Evolutionary conservation across 2,888 invertebrate species (phyloP).

Genomic region (Cheilosia variabilis): DNA sequence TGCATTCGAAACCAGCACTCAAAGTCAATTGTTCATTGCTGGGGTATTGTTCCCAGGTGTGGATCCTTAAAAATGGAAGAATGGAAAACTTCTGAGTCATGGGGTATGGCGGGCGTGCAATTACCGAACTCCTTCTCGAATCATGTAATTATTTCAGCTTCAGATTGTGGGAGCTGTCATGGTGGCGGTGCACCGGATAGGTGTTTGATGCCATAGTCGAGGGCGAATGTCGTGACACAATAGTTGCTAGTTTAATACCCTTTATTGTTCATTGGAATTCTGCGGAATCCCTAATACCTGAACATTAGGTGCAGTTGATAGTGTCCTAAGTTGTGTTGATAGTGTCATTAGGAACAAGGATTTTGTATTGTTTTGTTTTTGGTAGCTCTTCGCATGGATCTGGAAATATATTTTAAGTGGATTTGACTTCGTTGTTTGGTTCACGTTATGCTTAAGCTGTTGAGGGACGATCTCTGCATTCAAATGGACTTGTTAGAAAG

Average conservation of each 20-base stretch:
- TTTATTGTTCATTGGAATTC: slow-evolving; percentile 62
- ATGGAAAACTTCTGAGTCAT: slow-evolving; percentile 58
- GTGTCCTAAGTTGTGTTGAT: slow-evolving; percentile 50
- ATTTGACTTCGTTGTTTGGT: slow-evolving; percentile 17
- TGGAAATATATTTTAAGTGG: slow-evolving; percentile 27
- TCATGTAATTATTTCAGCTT: slow-evolving; percentile 72
- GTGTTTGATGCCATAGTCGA: slow-evolving; percentile 43
- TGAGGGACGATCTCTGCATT: slow-evolving; percentile 12
- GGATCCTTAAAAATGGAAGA: slow-evolving; percentile 66
- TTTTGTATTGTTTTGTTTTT: slow-evolving; percentile 35
- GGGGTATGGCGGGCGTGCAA: slow-evolving; percentile 40
- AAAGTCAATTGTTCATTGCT: slow-evolving; percentile 75
- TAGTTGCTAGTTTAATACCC: slow-evolving; percentile 55
- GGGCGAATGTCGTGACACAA: slow-evolving; percentile 64
- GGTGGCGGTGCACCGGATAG: not conserved
- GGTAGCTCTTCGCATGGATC: slow-evolving; percentile 25
- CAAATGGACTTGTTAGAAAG: not conserved
- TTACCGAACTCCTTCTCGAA: slow-evolving; percentile 44
- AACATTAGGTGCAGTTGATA: slow-evolving; percentile 36
- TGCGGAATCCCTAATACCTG: slow-evolving; percentile 31
- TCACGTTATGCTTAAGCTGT: slow-evolving; percentile 5
- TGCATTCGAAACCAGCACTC: slow-evolving; percentile 38
- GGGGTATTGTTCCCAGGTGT: slow-evolving; percentile 70
- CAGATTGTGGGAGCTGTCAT: slow-evolving; percentile 38
- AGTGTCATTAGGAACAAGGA: slow-evolving; percentile 44